Conservation (phyloP, 2,888 invertebrate species). For the Julus scandinavius region DNA sequence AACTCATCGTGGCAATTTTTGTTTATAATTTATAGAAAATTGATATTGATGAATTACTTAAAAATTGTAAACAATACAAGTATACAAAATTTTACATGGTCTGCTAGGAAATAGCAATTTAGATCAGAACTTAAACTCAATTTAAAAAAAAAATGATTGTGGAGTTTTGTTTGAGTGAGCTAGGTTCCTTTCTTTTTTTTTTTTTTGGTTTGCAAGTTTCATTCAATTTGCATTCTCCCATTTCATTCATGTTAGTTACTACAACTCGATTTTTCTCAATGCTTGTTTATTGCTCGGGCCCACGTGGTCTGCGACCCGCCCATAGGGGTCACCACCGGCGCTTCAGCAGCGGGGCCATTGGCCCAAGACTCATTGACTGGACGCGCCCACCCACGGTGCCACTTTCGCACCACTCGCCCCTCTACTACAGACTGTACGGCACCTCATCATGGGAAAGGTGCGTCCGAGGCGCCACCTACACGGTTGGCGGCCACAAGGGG, state of each 20-base stretch:
- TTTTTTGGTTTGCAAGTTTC: not conserved
- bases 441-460: not conserved
- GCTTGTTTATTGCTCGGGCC: not conserved
- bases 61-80: no score
- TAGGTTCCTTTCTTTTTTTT: not conserved
- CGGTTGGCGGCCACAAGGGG: no score
- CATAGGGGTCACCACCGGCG: not conserved
- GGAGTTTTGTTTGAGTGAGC: not conserved
- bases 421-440: not conserved
- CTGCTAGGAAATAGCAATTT: not conserved
- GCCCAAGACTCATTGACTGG: slow-evolving; percentile 10
- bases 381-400: not conserved
- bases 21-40: no score
- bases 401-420: not conserved
- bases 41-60: no score
- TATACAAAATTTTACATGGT: not conserved
- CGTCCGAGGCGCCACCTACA: not conserved
- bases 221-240: not conserved
- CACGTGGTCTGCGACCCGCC: not conserved
- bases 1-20: no score
- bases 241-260: not conserved
- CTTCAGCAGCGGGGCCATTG: not conserved
- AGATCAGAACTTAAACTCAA: not conserved
- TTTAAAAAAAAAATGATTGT: not conserved
- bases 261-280: not conserved